Base-by-base conservation (phyloP, 2,888 invertebrate species). In the Rhagonycha lutea region DNA sequence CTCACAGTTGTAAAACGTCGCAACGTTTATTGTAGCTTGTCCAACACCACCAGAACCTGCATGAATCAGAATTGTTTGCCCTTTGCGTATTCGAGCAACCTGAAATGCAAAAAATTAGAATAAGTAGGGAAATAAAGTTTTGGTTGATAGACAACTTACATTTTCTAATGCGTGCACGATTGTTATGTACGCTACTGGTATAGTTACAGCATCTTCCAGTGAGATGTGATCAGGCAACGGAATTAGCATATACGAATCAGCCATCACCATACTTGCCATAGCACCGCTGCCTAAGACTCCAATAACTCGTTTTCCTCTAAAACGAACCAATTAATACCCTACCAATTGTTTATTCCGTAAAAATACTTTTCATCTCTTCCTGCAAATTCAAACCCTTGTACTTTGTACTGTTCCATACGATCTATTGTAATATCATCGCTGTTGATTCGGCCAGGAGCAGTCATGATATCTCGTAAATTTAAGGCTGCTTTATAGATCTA, bases 391-490 rank as follows among this genome's bases (percentile, higher is more conserved):
- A 92, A 87, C 12, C 92, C 92, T 74, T 90, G 87, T 70, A 92
- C 88, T 82, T 91, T 90, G 74, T 91, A 91, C 81, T 85, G 80
- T 26, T 77, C 65, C 7, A 80, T 63, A 67, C 93, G 89, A 0
- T 89, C 90, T 28, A 90, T 90, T 0, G 94, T 94, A 1, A 95
- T 92, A 1, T 95, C 91, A 85, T 97, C 97, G 0, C 93, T 91
- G 3, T 95, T 92, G 4, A 98, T 90, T 83, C 96, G 96, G 1
- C 97, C 98, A 0, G 95, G 96, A 0, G 97, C 95, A 1, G 96
- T 89, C 98, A 98, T 98, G 0, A 98, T 90, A 86, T 98, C 98
- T 83, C 96, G 93, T 92, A 98, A 98, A 88, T 98, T 99, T 12
- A 98, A 86, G 0, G 97, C 92, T 0, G 96, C 89, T 84, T 94